A percentile compares a stretch with the other conserved stretches of the same genome.
These are phyloP conservation scores for Muntiacus reevesi DNA, from an alignment of 2,113 vertebrate genomes.

Conservation along the genomic window DNA sequence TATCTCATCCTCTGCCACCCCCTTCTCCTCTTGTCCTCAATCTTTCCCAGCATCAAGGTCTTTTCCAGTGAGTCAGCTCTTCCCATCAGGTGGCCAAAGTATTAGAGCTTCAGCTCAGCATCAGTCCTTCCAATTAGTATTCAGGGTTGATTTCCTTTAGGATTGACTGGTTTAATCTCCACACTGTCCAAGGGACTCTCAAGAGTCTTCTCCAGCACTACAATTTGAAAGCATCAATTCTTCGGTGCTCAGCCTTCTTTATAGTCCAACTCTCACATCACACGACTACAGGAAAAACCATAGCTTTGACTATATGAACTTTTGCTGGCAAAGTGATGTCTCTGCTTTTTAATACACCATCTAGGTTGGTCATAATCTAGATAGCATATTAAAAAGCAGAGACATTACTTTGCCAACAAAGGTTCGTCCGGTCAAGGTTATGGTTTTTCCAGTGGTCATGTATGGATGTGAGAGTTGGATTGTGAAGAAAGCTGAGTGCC, in stretches of 20 bases:
- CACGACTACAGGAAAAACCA: not conserved
- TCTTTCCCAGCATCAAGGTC: not conserved
- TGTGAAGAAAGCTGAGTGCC: no score
- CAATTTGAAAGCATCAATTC: not conserved
- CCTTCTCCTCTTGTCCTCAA: not conserved
- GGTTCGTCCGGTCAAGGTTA: no score
- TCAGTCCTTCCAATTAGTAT: not conserved
- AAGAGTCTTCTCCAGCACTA: not conserved
- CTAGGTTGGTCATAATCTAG: no score
- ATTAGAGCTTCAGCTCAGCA: not conserved
- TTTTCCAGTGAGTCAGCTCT: not conserved
- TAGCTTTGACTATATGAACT: not conserved
- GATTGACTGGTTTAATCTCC: not conserved
- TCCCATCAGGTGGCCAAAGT: not conserved
- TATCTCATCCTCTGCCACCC: not conserved
- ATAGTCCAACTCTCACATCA: not conserved
- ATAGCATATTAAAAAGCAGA: no score
- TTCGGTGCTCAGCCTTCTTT: not conserved
- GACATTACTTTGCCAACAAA: no score
- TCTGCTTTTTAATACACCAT: not conserved
- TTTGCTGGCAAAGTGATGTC: not conserved
- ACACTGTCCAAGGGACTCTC: not conserved
- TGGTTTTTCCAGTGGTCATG: no score
- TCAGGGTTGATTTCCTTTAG: not conserved
- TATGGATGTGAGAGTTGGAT: no score